Evolutionary conservation across 2,797 vertebrate species (phyloP).

Genomic region (Hozukius guyotensis): DNA sequence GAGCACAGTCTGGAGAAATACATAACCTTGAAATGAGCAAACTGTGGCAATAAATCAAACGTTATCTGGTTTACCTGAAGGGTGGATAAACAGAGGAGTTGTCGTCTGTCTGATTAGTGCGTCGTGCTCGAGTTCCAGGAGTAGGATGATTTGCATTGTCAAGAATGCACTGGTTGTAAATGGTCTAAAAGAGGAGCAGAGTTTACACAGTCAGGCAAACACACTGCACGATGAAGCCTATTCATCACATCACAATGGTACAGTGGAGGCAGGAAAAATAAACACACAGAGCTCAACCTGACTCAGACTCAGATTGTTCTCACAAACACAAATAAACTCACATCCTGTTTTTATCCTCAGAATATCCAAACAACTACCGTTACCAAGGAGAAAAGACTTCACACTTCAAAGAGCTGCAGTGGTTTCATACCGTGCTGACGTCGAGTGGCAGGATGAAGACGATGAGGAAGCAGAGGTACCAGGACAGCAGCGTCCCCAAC

Average conservation of each 20-base stretch:
- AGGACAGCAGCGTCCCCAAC: conserved; percentile 90
- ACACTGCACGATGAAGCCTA: not conserved
- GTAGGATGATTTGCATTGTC: conserved; percentile 49
- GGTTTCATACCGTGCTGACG: conserved; percentile 90
- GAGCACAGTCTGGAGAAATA: not conserved
- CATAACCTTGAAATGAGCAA: not conserved
- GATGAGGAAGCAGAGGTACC: conserved; percentile 97
- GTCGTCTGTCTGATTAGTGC: conserved; percentile 37
- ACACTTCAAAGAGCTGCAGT: not conserved
- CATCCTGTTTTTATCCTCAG: not conserved
- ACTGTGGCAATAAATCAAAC: not conserved
- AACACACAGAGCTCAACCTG: conserved; percentile 10
- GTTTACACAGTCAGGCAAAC: conserved; percentile 11
- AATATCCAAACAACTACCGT: not conserved
- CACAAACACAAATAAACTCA: not conserved
- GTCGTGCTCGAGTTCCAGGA: not conserved
- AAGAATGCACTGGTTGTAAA: conserved; percentile 82
- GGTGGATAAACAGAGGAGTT: conserved; percentile 39
- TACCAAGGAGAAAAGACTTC: not conserved
- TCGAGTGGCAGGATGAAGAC: conserved; percentile 94
- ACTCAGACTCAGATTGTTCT: not conserved
- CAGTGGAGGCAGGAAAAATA: not conserved
- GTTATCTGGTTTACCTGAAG: conserved; percentile 55
- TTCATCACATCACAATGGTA: not conserved
- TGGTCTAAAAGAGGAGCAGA: conserved; percentile 71